Evolutionary conservation across 1,140 invertebrate species (phyloP).

Genomic region (Trichoplusia ni): DNA sequence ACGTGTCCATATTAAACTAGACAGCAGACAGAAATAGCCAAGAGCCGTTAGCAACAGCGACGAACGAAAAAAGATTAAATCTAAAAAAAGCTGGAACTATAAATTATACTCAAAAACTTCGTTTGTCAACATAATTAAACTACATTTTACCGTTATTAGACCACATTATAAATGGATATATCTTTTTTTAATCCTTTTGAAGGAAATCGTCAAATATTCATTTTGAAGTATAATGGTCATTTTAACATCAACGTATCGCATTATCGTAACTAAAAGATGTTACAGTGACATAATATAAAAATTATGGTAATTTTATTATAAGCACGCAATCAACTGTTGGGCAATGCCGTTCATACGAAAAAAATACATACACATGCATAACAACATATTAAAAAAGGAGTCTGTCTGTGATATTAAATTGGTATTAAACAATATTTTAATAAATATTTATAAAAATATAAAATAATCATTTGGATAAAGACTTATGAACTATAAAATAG

Average conservation of each 20-base stretch:
- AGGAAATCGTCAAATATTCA: conserved; percentile 16
- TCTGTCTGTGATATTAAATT: no score
- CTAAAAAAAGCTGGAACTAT: background rate
- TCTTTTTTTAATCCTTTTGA: background rate
- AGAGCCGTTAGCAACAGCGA: background rate
- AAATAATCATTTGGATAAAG: no score
- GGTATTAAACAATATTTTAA: no score
- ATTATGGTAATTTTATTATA: conserved; percentile 27
- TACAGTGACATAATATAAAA: conserved; percentile 16
- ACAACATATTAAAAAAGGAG: no score
- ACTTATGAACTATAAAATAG: no score
- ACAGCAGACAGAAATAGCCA: background rate
- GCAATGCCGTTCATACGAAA: background rate
- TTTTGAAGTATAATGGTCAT: conserved; percentile 9
- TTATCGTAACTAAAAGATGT: conserved; percentile 21
- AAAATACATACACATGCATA: background rate
- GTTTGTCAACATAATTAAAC: background rate
- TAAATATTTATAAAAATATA: no score
- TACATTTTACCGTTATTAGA: conserved; percentile 6
- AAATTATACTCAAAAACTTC: conserved; percentile 6
- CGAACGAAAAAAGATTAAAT: background rate
- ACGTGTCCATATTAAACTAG: background rate
- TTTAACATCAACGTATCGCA: conserved; percentile 1
- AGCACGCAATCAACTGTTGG: conserved; percentile 14
- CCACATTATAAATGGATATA: conserved; percentile 9